A percentile compares a stretch with the other conserved stretches of the same genome.
These are phyloP conservation scores for Macrobrachium rosenbergii DNA, from an alignment of 1,140 invertebrate species.

Conservation along the genomic window DNA sequence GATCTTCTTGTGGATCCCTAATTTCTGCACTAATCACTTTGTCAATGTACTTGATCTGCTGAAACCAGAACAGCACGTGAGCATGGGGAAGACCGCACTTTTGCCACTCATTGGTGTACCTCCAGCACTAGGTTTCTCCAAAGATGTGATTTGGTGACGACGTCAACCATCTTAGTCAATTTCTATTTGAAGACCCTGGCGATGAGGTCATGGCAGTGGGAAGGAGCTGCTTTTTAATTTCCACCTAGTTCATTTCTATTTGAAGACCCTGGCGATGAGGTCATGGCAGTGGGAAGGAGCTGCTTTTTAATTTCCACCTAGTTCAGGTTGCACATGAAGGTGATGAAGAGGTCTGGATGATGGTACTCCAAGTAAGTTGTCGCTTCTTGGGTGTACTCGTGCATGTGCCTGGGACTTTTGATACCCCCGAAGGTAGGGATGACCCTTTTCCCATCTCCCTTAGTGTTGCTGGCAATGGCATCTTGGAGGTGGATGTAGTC, in stretches of 20 bases:
- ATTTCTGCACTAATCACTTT: constrained; percentile 2
- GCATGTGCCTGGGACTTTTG: constrained; percentile 70
- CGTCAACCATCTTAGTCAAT: constrained; percentile 67
- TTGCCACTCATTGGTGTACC: constrained; percentile 73
- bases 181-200: constrained; percentile 5
- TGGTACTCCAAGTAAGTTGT: constrained; percentile 72
- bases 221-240: constrained; percentile 69
- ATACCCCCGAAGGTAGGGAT: constrained; percentile 71
- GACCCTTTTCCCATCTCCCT: constrained; percentile 64
- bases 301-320: constrained; percentile 70
- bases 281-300: constrained; percentile 53
- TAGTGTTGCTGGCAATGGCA: not conserved
- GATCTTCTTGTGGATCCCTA: not conserved
- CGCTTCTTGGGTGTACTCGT: constrained; percentile 71
- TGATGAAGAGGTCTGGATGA: constrained; percentile 71
- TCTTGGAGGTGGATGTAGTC: not conserved
- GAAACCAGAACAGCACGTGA: not conserved
- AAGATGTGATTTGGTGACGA: constrained; percentile 67
- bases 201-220: not conserved
- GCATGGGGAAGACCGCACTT: constrained; percentile 69
- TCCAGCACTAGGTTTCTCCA: constrained; percentile 65
- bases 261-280: not conserved
- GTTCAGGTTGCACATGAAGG: constrained; percentile 72
- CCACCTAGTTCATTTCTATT: constrained; percentile 67
- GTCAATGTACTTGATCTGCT: not conserved